A percentile compares a stretch with the other conserved stretches of the same genome.
phyloP scores from a whole-genome alignment of 1,140 invertebrate genomes.

The Drepana arcuata region DNA sequence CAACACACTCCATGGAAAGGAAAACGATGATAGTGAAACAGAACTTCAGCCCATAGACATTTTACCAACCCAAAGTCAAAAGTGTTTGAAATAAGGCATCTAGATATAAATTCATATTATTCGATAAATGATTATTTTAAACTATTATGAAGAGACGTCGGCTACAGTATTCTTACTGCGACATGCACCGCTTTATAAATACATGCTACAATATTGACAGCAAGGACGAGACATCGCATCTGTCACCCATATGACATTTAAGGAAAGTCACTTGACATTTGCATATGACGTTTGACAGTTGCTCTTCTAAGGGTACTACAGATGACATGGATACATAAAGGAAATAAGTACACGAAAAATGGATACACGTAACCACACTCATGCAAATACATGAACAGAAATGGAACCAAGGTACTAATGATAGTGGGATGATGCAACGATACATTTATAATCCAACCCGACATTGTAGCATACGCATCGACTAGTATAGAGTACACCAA shows the following conservation, averaged over 20 bases:
- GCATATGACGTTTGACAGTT: no score
- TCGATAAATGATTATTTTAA: no score
- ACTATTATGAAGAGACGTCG: conserved; percentile 8
- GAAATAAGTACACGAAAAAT: conserved; percentile 22
- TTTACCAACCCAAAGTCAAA: conserved; percentile 26
- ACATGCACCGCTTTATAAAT: no score
- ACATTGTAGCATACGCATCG: conserved; percentile 58
- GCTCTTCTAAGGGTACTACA: no score
- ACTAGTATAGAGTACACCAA: conserved; percentile 20
- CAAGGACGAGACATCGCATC: conserved; percentile 1
- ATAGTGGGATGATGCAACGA: conserved; percentile 23
- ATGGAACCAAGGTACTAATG: conserved; percentile 6
- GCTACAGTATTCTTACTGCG: conserved; percentile 26
- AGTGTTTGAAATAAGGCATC: no score
- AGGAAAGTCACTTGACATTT: conserved; percentile 7
- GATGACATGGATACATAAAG: conserved; percentile 24
- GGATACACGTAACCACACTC: conserved; percentile 58
- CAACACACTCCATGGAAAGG: conserved; percentile 63
- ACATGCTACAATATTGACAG: no score
- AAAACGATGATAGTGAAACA: conserved; percentile 17
- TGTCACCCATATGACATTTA: conserved; percentile 1
- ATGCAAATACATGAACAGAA: conserved; percentile 38
- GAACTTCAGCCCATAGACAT: neutral
- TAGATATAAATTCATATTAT: no score
- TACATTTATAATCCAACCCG: conserved; percentile 55